These are phyloP conservation scores for Hemichromis elongatus DNA, from an alignment of 2,113 vertebrate genomes.

Conservation along the genomic window DNA sequence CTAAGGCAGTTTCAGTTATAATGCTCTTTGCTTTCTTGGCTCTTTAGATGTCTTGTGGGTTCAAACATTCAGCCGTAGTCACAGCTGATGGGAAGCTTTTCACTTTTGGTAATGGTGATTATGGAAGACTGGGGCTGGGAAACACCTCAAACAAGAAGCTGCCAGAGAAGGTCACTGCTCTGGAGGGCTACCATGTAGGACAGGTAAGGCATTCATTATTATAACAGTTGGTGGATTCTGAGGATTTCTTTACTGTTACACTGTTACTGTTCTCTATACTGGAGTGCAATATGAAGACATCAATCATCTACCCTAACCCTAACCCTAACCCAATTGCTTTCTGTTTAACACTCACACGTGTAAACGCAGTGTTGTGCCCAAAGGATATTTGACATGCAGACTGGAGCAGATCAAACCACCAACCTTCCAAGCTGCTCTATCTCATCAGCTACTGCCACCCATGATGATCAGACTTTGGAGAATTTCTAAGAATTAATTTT, in stretches of 20 bases:
- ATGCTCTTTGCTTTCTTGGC: background rate
- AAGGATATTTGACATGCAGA: background rate
- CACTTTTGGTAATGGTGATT: constrained; percentile 79
- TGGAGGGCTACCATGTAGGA: constrained; percentile 75
- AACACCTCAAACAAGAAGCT: constrained; percentile 81
- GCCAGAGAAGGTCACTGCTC: constrained; percentile 75
- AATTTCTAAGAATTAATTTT: background rate
- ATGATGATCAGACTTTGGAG: too few relatives aligned
- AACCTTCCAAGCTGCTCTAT: background rate
- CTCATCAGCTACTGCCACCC: background rate
- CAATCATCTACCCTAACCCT: too few relatives aligned
- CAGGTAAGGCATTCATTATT: constrained; percentile 47
- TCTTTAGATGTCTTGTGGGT: constrained; percentile 76
- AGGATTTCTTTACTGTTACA: background rate
- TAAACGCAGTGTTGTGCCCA: background rate
- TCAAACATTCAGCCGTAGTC: constrained; percentile 79
- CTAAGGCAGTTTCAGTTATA: background rate
- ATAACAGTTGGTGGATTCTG: background rate
- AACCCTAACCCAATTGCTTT: too few relatives aligned
- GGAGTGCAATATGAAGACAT: background rate
- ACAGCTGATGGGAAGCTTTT: constrained; percentile 78
- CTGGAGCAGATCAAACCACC: rapidly evolving
- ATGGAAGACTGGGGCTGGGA: constrained; percentile 76
- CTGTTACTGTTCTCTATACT: background rate
- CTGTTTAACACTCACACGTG: background rate